Conservation (phyloP, 2,797 vertebrate genomes). For the Siniperca scherzeri region DNA sequence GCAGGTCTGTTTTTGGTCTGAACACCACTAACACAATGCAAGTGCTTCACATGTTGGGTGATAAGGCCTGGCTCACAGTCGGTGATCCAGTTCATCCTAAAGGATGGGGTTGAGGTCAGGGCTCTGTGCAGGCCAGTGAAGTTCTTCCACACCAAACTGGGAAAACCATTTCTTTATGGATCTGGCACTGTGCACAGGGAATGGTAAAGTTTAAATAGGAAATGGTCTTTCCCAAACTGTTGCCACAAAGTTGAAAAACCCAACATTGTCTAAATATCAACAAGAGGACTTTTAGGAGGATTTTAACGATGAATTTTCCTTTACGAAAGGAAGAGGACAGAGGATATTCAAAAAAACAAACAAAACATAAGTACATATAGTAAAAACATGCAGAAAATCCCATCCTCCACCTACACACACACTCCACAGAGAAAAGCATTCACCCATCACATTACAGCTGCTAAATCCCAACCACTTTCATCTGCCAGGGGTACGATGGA, state of each 20-base stretch:
- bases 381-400: conserved; percentile 25
- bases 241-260: neutral
- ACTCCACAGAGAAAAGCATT: conserved; percentile 8
- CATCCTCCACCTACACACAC: conserved; percentile 36
- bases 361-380: conserved; percentile 11
- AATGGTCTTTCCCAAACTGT: no score
- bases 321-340: neutral
- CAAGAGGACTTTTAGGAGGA: neutral
- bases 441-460: conserved; percentile 35
- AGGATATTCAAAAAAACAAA: conserved; percentile 9
- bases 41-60: neutral
- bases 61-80: neutral
- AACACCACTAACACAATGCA: neutral
- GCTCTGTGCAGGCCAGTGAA: neutral
- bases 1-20: neutral
- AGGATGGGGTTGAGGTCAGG: neutral
- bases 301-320: neutral
- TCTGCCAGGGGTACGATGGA: conserved; percentile 40
- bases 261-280: no score
- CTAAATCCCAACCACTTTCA: conserved; percentile 65
- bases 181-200: neutral
- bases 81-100: no score
- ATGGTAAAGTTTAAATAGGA: no score
- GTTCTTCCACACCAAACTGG: neutral
- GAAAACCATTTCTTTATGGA: no score